Base-by-base conservation (phyloP, 2,113 vertebrate genomes). In the Zootoca vivipara region DNA sequence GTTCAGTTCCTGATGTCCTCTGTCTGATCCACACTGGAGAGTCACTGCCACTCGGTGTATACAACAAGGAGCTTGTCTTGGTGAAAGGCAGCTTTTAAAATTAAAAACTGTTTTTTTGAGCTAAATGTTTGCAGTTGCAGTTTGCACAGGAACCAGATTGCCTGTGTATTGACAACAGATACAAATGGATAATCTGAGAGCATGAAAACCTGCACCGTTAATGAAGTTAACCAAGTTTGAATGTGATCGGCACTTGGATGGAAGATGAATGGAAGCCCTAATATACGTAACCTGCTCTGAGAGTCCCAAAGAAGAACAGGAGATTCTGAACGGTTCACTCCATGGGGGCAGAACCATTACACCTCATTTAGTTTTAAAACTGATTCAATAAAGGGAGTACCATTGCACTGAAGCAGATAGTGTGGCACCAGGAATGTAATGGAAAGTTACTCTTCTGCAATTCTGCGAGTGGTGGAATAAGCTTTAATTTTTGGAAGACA, bases 401-500 rank as follows among this genome's bases (percentile, higher is more conserved):
- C 56, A 28, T 10, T 33, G 12, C 35, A 18, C 22, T 28, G 13
- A 64, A 81, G n/a, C 22, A 26, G 35, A 38, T 24, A 69, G 28
- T 42, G 18, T 46, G 77, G 40, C 24, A 52, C 35, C 30, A 30
- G 42, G 42, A 52, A 78, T 30, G 52, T 30, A 46, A 52, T 42
- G 38, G 40, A 40, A 77, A 13, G n/a, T 81, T 81, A 35, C 65
- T 67, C 62, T 82, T 82, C 80, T 64, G 72, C 35, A 35, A 12
- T 85, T 85, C 72, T 75, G 56, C 64, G 83, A 12, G 26, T 38
- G 20, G 38, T 74, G 33, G n/a, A 74, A 67, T 26, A 85, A 38
- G 33, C 26, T 85, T 46, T 38, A 64, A 58, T 64, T 75, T 85
- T 75, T 85, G 83, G 83, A 85, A 85, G 8, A n/a, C 72, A 85